phyloP scores from a whole-genome alignment of 2,113 vertebrate genomes.

The Peromyscus californicus region DNA sequence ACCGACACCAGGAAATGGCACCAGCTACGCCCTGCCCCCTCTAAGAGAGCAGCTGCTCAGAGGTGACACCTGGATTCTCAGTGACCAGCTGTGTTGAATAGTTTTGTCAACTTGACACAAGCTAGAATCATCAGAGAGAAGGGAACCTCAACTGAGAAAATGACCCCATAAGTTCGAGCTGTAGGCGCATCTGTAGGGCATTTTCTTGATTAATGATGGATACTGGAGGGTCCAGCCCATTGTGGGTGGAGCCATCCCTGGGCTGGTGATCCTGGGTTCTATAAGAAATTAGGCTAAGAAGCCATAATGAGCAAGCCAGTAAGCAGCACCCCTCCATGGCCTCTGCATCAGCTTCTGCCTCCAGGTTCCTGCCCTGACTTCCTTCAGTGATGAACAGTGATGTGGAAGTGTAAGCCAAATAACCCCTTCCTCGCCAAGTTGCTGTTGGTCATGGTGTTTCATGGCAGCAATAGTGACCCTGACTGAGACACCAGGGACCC shows the following conservation, averaged over 20 bases:
- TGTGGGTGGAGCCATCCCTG: not conserved
- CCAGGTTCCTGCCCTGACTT: not conserved
- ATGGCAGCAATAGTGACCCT: not conserved
- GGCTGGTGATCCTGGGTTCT: not conserved
- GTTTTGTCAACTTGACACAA: not conserved
- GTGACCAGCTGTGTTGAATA: not conserved
- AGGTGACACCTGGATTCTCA: rapidly evolving
- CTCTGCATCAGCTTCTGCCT: not conserved
- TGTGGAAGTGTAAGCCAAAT: not conserved
- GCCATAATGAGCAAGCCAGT: not conserved
- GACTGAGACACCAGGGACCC: not conserved
- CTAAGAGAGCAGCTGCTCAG: not conserved
- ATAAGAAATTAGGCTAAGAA: not conserved
- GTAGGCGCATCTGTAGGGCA: not conserved
- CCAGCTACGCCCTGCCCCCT: not conserved
- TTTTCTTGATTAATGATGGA: not conserved
- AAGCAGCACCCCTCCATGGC: not conserved
- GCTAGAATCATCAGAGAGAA: not conserved
- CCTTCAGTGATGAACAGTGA: not conserved
- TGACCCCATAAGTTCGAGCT: too few relatives aligned
- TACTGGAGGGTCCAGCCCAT: not conserved
- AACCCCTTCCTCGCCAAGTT: not conserved
- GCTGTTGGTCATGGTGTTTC: not conserved
- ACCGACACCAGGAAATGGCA: not conserved
- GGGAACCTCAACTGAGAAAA: not conserved